Evolutionary conservation across 2,888 invertebrate genomes (phyloP).

Genomic region (Caenorhabditis uteleia): DNA sequence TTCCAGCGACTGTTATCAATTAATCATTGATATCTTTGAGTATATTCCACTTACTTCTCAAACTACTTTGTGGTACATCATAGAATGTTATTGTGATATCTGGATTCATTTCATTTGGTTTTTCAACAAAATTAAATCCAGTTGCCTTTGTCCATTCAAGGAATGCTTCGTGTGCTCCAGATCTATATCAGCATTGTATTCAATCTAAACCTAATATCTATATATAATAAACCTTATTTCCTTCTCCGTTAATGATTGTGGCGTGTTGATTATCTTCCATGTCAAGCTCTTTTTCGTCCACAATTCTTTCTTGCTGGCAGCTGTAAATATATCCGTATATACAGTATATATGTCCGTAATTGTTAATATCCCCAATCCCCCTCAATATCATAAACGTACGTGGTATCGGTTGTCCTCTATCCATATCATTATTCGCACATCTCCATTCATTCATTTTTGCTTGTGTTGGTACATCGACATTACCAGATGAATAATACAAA

Average conservation of each 20-base stretch:
- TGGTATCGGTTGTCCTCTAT: slow-evolving; percentile 23
- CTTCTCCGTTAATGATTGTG: slow-evolving; percentile 23
- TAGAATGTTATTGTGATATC: slow-evolving; percentile 56
- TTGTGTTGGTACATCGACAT: slow-evolving; percentile 42
- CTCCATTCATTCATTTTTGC: slow-evolving; percentile 48
- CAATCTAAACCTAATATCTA: background rate
- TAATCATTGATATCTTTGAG: too few species aligned
- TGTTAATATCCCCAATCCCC: too few species aligned
- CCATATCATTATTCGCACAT: slow-evolving; percentile 45
- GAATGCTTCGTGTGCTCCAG: slow-evolving; percentile 43
- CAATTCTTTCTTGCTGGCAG: slow-evolving; percentile 39
- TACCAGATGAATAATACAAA: slow-evolving; percentile 44
- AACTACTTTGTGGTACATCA: slow-evolving; percentile 40
- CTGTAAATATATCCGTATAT: slow-evolving; percentile 11
- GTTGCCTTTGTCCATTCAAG: slow-evolving; percentile 42
- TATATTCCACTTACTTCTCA: slow-evolving; percentile 26
- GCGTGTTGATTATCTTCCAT: slow-evolving; percentile 42
- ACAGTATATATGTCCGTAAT: too few species aligned
- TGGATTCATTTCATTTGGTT: slow-evolving; percentile 16
- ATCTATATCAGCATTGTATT: slow-evolving; percentile 10
- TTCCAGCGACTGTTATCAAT: slow-evolving; percentile 26
- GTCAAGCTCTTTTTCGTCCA: slow-evolving; percentile 52
- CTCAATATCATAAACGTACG: slow-evolving; percentile 2
- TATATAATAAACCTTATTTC: slow-evolving; percentile 21
- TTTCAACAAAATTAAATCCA: slow-evolving; percentile 39